A percentile compares a stretch with the other conserved stretches of the same genome.
phyloP scores from a whole-genome alignment of 2,888 invertebrate genomes.

The Clusia tigrina region DNA sequence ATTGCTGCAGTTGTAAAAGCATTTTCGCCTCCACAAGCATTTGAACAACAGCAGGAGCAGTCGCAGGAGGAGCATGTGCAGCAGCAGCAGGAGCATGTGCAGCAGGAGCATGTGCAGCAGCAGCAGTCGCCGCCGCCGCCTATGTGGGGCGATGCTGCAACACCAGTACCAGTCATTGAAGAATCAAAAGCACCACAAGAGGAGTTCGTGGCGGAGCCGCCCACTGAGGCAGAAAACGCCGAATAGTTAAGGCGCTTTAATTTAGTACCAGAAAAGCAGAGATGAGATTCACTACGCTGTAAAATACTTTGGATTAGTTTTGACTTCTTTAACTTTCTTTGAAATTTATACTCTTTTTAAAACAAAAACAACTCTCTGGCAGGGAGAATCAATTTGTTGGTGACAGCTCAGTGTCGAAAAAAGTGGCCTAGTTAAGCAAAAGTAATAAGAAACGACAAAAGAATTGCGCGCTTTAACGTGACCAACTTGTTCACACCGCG shows the following conservation, averaged over 20 bases:
- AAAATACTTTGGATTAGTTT: slow-evolving; percentile 22
- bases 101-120: background rate
- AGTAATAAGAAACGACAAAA: too few relatives aligned
- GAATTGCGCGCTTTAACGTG: too few relatives aligned
- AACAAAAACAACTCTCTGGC: too few relatives aligned
- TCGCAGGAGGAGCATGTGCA: background rate
- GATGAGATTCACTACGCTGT: slow-evolving; percentile 20
- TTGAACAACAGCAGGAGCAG: background rate
- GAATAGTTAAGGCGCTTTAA: background rate
- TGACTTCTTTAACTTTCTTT: background rate
- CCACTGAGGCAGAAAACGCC: background rate
- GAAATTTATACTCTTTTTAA: background rate
- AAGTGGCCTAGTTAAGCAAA: too few relatives aligned
- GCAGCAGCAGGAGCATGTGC: background rate
- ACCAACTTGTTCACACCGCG: too few relatives aligned
- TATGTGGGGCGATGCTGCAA: background rate
- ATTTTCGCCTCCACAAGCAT: slow-evolving; percentile 23
- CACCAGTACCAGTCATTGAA: background rate
- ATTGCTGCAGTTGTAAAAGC: slow-evolving; percentile 12
- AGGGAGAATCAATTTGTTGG: too few relatives aligned
- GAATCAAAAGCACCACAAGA: background rate
- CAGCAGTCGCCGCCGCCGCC: background rate
- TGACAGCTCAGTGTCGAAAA: too few relatives aligned
- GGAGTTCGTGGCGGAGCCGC: background rate
- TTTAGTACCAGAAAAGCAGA: slow-evolving; percentile 21